Conservation (phyloP, 1,140 invertebrate genomes). For the Drosophila kikkawai region DNA sequence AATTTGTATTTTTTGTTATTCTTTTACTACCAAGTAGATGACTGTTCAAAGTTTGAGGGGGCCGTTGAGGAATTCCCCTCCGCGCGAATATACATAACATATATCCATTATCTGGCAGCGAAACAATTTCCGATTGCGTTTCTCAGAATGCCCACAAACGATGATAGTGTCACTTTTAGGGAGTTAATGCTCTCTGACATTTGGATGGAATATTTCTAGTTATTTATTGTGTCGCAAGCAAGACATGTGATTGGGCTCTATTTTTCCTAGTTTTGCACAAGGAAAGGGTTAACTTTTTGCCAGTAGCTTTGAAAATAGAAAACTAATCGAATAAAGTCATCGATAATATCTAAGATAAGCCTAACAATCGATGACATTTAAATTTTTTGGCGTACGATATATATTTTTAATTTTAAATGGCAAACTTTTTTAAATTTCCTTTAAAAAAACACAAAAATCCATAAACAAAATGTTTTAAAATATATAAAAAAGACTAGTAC, state of each 20-base stretch:
- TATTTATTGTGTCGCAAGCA: constrained; percentile 7
- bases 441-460: neutral
- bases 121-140: constrained; percentile 15
- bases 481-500: neutral
- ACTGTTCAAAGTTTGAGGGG: constrained; percentile 18
- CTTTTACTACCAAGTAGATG: constrained; percentile 27
- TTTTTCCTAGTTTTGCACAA: neutral
- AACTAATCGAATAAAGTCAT: too few relatives aligned
- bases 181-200: constrained; percentile 14
- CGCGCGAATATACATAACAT: neutral
- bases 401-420: neutral
- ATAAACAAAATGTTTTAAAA: neutral
- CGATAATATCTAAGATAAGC: neutral
- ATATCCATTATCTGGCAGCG: constrained; percentile 19
- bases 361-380: neutral
- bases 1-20: constrained; percentile 6
- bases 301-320: neutral
- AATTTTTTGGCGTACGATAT: neutral
- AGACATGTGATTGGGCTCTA: constrained; percentile 15
- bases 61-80: constrained; percentile 23
- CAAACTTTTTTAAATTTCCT: neutral
- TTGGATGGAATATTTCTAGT: constrained; percentile 25
- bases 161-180: constrained; percentile 24
- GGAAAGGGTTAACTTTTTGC: too few relatives aligned
- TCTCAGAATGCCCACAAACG: constrained; percentile 25